phyloP scores from a whole-genome alignment of 2,797 vertebrate genomes.

The Ptychadena robeensis region DNA sequence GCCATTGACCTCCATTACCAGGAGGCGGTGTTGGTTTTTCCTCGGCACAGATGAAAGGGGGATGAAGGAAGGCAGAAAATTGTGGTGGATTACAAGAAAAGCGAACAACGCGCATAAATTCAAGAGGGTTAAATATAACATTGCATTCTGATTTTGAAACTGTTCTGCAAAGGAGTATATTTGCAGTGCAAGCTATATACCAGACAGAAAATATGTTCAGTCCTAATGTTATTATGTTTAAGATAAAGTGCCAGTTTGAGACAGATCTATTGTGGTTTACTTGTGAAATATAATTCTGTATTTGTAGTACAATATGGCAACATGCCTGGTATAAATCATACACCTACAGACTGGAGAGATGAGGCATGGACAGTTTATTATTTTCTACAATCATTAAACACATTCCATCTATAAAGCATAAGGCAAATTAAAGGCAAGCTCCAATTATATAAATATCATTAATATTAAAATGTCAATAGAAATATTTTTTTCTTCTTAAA shows the following conservation, averaged over 20 bases:
- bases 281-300: slow-evolving; percentile 40
- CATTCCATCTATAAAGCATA: neutral
- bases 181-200: neutral
- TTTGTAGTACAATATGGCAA: slow-evolving; percentile 1
- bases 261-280: neutral
- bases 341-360: slow-evolving; percentile 41
- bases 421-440: slow-evolving; percentile 36
- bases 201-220: neutral
- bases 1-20: no score
- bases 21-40: no score
- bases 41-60: no score
- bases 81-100: no score
- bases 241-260: neutral
- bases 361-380: slow-evolving; percentile 56
- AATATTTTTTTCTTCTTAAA: slow-evolving; percentile 33
- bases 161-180: neutral
- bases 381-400: slow-evolving; percentile 24
- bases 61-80: no score
- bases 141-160: neutral
- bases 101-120: no score
- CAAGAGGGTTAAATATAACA: neutral
- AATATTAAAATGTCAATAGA: slow-evolving; percentile 54
- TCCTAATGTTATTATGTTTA: neutral
- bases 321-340: slow-evolving; percentile 44
- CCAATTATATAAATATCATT: slow-evolving; percentile 56